A percentile compares a stretch with the other conserved stretches of the same genome.
Conservation (phyloP, 2,797 vertebrate genomes). For the Cryptoblepharus egeriae region DNA sequence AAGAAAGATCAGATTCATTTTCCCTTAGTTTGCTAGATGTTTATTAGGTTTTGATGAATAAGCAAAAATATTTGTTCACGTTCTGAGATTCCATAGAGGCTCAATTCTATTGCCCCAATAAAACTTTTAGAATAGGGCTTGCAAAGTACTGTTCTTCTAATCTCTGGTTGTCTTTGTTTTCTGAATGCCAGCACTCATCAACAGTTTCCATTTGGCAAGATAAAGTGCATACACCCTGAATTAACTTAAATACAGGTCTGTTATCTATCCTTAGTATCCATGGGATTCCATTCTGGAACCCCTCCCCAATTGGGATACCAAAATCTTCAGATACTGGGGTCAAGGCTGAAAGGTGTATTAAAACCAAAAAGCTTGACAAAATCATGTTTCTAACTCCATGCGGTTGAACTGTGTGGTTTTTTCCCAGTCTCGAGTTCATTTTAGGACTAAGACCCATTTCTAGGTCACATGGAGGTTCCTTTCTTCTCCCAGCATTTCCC, state of each 20-base stretch:
- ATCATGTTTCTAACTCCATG: too few species aligned
- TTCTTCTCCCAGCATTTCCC: too few species aligned
- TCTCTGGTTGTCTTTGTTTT: conserved; percentile 48
- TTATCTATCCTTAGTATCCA: too few species aligned
- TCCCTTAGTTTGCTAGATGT: conserved; percentile 39
- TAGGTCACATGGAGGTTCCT: too few species aligned
- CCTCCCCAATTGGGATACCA: too few species aligned
- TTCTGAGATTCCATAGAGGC: conserved; percentile 43
- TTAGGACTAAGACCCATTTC: too few species aligned
- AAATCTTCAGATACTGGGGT: too few species aligned
- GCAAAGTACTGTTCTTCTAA: conserved; percentile 40
- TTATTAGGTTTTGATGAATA: conserved; percentile 42
- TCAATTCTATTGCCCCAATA: conserved; percentile 35
- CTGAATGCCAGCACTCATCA: conserved; percentile 47
- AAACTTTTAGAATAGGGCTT: conserved; percentile 41
- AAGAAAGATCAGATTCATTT: conserved; percentile 32
- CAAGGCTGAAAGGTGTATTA: too few species aligned
- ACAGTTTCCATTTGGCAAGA: conserved; percentile 58
- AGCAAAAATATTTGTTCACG: conserved; percentile 36
- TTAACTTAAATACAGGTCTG: background rate
- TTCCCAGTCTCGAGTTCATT: too few species aligned
- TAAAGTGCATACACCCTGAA: conserved; percentile 57
- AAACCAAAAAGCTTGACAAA: too few species aligned
- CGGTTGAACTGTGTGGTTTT: too few species aligned
- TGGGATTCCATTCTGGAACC: too few species aligned